Base-by-base conservation (phyloP, 1,140 invertebrate genomes). In the Heliconius congener region DNA sequence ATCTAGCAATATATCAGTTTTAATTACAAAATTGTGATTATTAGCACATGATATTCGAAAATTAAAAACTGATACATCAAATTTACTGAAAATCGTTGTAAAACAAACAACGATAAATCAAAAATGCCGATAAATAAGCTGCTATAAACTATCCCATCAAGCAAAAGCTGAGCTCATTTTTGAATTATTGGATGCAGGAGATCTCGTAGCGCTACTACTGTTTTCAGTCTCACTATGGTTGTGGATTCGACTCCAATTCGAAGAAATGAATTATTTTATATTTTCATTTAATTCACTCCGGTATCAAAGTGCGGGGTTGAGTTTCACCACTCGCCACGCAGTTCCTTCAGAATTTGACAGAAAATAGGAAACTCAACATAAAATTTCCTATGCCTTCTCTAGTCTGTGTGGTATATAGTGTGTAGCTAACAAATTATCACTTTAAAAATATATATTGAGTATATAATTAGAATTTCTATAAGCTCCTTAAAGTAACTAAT, bases 71-170 rank as follows among this genome's bases (percentile, higher is more conserved):
- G 23, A 73, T 79, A 70, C 71, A 79, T 75, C 79, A 76, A 73
- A 39, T 74, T 77, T 73, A 78, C 80, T 72, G 82, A 82, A 82
- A 84, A 84, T 52, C 74, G 55, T 81, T 83, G 78, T 82, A 82
- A 84, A 83, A 87, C 78, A 85, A 86, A 82, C 81, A 85, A 77
- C 79, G 82, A 76, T 87, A 88, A 90, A 88, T 87, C 85, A 88
- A 83, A 83, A 87, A 77, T 83, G 80, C 80, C 85, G 84, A 90
- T 90, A 90, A 86, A 88, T 90, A 85, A 89, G 80, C 82, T 87
- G 84, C 86, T 85, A 91, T 90, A 91, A 89, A 90, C 86, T 85
- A 87, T 90, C 84, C 83, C 82, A 90, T 91, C 87, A 90, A 87
- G 83, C 78, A 78, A 81, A 78, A 82, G 81, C 84, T 91, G 86